These are phyloP conservation scores for Drymonia ruficornis DNA, from an alignment of 2,888 invertebrate genomes.

Conservation along the genomic window DNA sequence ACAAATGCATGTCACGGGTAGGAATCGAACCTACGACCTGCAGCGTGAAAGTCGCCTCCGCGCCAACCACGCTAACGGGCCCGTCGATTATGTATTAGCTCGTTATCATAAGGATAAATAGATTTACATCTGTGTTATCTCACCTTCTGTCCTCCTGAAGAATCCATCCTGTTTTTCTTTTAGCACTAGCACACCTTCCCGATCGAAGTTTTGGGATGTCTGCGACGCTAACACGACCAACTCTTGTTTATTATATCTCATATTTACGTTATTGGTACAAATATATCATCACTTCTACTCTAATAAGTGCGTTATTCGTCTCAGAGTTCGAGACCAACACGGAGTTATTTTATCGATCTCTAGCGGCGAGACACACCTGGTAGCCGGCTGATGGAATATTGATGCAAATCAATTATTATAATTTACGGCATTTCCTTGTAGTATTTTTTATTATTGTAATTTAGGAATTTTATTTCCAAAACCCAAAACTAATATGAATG, in stretches of 20 bases:
- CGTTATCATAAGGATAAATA: too few relatives aligned
- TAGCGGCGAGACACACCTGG: slow-evolving; percentile 1
- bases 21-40: too few relatives aligned
- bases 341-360: slow-evolving; percentile 6
- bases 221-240: slow-evolving; percentile 93
- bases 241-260: slow-evolving; percentile 97
- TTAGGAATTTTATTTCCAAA: not conserved
- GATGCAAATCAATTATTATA: not conserved
- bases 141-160: slow-evolving; percentile 96
- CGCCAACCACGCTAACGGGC: too few relatives aligned
- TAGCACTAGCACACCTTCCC: slow-evolving; percentile 94
- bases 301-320: slow-evolving; percentile 5
- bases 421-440: slow-evolving; percentile 19
- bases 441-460: slow-evolving; percentile 2
- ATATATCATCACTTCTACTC: slow-evolving; percentile 28
- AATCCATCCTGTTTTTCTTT: slow-evolving; percentile 96
- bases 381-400: slow-evolving; percentile 11
- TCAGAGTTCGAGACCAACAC: slow-evolving; percentile 7
- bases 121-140: too few relatives aligned
- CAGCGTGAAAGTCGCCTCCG: too few relatives aligned
- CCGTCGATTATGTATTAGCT: too few relatives aligned
- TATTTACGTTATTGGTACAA: slow-evolving; percentile 60
- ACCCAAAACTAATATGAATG: not conserved
- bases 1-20: too few relatives aligned
- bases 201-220: slow-evolving; percentile 94